Evolutionary conservation across 2,113 vertebrate genomes (phyloP).

Genomic region (Burhinus bistriatus): DNA sequence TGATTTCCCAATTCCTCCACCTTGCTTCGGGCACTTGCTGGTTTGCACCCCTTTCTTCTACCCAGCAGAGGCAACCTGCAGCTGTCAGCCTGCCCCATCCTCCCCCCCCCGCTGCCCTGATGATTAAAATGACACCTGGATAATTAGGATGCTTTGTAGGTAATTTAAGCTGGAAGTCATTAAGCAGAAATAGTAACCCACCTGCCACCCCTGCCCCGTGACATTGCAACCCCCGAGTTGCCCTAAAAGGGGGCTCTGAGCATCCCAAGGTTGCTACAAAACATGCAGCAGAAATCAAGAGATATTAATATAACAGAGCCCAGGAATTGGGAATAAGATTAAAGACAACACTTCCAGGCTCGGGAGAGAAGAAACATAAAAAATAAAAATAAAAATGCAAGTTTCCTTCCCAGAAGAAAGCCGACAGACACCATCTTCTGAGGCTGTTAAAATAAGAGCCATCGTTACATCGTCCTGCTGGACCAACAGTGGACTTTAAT

Average conservation of each 20-base stretch:
- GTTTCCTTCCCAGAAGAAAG: slow-evolving; percentile 38
- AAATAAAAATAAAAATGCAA: background rate
- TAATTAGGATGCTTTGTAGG: slow-evolving; percentile 47
- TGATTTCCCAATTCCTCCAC: background rate
- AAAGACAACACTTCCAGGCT: slow-evolving; percentile 17
- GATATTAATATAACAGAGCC: slow-evolving; percentile 42
- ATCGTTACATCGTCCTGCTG: slow-evolving; percentile 8
- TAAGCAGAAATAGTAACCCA: slow-evolving; percentile 47
- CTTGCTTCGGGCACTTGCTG: background rate
- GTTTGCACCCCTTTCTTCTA: background rate
- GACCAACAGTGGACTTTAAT: slow-evolving; percentile 43
- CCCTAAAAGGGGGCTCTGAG: slow-evolving; percentile 53
- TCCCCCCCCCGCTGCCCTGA: background rate
- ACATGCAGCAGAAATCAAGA: slow-evolving; percentile 58
- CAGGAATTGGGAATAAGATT: slow-evolving; percentile 53
- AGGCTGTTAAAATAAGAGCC: slow-evolving; percentile 36
- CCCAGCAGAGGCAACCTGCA: background rate
- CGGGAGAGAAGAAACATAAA: background rate
- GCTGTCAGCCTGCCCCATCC: background rate
- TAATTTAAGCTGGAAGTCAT: slow-evolving; percentile 62
- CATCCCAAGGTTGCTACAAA: slow-evolving; percentile 50
- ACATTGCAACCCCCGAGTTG: background rate
- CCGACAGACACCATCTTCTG: slow-evolving; percentile 24
- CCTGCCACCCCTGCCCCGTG: background rate
- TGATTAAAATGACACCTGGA: slow-evolving; percentile 26